Conservation (phyloP, 35 echinoderm and acorn worm genomes). For the Strongylocentrotus purpuratus region DNA sequence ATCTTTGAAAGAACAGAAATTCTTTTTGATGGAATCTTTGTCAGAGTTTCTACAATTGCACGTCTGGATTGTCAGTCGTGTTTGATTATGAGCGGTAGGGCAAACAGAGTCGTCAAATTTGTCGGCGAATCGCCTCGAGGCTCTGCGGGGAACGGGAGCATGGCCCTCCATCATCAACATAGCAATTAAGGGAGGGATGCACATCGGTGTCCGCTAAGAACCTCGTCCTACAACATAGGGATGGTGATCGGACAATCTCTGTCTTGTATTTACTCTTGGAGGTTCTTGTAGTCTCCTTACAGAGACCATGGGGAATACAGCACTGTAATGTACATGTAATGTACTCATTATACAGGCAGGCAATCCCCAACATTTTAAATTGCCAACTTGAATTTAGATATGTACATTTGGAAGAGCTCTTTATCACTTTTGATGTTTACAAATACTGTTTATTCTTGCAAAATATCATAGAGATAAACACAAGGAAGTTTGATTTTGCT, state of each 20-base stretch:
- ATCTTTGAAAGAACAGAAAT: background rate
- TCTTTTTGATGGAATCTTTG: background rate
- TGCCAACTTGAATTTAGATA: background rate
- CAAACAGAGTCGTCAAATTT: constrained; percentile 41
- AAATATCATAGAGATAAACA: too few species aligned
- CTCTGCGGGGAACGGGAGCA: constrained; percentile 16
- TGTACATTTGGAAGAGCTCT: background rate
- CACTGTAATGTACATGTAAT: background rate
- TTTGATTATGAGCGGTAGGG: constrained; percentile 24
- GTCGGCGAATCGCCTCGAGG: constrained; percentile 16
- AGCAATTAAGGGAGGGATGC: constrained; percentile 34
- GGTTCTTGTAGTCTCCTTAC: background rate
- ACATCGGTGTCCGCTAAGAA: background rate
- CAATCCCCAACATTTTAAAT: background rate
- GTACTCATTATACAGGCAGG: background rate
- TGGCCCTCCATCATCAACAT: constrained; percentile 38
- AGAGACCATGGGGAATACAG: background rate
- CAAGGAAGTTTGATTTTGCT: too few species aligned
- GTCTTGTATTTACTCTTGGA: background rate
- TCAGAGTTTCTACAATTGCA: background rate
- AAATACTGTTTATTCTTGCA: too few species aligned
- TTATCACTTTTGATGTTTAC: too few species aligned
- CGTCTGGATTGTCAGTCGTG: constrained; percentile 33
- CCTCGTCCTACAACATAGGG: background rate
- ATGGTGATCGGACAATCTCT: constrained; percentile 8